A percentile compares a stretch with the other conserved stretches of the same genome.
Conservation (phyloP, 1,140 invertebrate species). For the Latrodectus geometricus region DNA sequence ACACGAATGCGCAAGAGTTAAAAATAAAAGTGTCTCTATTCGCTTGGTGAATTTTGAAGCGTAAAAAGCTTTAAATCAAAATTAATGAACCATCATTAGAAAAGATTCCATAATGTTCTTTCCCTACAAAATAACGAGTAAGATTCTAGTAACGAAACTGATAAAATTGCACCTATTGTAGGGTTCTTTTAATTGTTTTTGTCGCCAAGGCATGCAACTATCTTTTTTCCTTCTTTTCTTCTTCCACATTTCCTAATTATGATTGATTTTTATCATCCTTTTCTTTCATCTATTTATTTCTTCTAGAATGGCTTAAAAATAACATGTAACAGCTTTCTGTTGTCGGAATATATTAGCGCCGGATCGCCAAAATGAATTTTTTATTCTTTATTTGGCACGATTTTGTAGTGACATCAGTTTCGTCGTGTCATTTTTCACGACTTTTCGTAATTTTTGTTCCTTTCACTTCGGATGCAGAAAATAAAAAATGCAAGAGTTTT, state of each 20-base stretch:
- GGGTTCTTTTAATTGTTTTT: constrained; percentile 39
- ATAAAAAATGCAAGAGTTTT: neutral
- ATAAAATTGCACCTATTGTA: constrained; percentile 45
- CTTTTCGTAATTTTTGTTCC: neutral
- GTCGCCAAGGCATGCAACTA: constrained; percentile 26
- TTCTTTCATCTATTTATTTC: constrained; percentile 17
- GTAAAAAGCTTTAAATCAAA: constrained; percentile 43
- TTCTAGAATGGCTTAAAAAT: constrained; percentile 32
- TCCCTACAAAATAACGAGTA: constrained; percentile 23
- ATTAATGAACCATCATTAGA: constrained; percentile 46
- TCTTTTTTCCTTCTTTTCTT: constrained; percentile 2
- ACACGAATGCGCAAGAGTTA: constrained; percentile 28
- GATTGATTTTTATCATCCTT: constrained; percentile 39
- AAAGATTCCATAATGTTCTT: constrained; percentile 35
- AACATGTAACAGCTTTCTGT: constrained; percentile 34
- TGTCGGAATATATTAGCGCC: constrained; percentile 3
- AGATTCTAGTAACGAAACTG: constrained; percentile 39
- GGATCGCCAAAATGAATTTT: neutral
- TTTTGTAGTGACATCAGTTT: constrained; percentile 24
- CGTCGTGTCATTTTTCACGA: constrained; percentile 14
- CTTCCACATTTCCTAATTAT: constrained; percentile 26
- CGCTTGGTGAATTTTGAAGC: constrained; percentile 9
- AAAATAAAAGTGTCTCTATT: constrained; percentile 21
- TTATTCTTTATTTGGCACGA: neutral
- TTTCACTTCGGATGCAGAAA: neutral